Evolutionary conservation across 2,113 vertebrate genomes (phyloP).

Genomic region (Apeltes quadracus): DNA sequence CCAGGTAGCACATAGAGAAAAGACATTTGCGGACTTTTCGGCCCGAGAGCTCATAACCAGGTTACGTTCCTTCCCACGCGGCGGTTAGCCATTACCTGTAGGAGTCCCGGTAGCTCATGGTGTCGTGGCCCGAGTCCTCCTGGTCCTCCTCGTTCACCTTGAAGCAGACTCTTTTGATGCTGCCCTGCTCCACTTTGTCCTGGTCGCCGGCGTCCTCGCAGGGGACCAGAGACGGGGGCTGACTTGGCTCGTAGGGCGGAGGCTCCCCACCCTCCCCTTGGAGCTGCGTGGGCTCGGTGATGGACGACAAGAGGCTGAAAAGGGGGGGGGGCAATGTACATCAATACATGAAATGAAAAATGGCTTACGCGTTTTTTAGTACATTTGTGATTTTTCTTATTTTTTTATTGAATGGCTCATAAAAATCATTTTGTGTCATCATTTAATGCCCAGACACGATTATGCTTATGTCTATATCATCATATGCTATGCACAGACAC

Average conservation of each 20-base stretch:
- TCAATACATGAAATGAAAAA: not conserved
- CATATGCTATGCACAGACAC: not conserved
- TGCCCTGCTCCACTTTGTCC: constrained; percentile 88
- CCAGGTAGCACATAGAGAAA: not conserved
- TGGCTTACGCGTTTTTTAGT: not conserved
- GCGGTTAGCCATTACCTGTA: constrained; percentile 85
- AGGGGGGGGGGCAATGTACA: not conserved
- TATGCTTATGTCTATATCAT: constrained; percentile 9
- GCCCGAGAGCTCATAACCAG: not conserved
- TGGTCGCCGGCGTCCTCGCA: constrained; percentile 85
- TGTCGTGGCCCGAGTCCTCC: constrained; percentile 98
- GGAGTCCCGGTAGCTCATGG: constrained; percentile 98
- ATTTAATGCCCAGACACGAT: not conserved
- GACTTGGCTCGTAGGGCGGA: constrained; percentile 78
- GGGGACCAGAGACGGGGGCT: constrained; percentile 81
- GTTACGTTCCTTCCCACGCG: not conserved
- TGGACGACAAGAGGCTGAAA: constrained; percentile 92
- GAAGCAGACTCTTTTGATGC: constrained; percentile 95
- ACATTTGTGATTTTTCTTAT: not conserved
- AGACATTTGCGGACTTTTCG: not conserved
- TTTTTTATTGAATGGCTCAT: not conserved
- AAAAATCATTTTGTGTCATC: not conserved
- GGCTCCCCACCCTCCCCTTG: constrained; percentile 83
- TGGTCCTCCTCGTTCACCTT: constrained; percentile 97
- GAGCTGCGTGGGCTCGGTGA: constrained; percentile 90